Percentiles rank a stretch among this genome's conserved stretches.
These are phyloP conservation scores for Caerostris extrusa DNA, from an alignment of 1,140 invertebrate genomes.

Conservation along the genomic window DNA sequence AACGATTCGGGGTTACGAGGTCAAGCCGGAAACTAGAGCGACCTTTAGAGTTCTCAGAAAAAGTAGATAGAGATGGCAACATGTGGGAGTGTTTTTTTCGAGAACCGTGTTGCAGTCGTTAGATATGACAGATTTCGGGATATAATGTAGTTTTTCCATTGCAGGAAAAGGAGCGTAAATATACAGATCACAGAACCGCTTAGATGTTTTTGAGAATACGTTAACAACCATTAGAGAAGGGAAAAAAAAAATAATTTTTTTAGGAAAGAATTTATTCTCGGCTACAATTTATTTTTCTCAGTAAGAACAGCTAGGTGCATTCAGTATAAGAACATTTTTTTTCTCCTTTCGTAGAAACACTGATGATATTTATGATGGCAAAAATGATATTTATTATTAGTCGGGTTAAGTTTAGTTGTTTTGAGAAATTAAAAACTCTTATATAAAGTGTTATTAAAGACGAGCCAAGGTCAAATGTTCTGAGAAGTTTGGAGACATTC, in stretches of 20 bases:
- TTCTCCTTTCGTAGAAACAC: no score
- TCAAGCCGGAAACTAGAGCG: conserved; percentile 34
- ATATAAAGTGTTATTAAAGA: no score
- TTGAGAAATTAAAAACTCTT: no score
- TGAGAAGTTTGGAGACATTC: no score
- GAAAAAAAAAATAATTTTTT: neutral
- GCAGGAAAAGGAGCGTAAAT: conserved; percentile 23
- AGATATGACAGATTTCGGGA: conserved; percentile 35
- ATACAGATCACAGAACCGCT: neutral
- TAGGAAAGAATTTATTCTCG: neutral
- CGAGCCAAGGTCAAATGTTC: no score
- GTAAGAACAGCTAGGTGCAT: neutral
- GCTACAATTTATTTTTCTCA: neutral
- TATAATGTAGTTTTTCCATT: conserved; percentile 23
- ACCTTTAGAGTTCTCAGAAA: conserved; percentile 12
- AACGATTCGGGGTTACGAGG: conserved; percentile 13
- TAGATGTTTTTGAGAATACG: conserved; percentile 14
- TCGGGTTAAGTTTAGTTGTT: no score
- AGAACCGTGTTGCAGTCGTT: conserved; percentile 12
- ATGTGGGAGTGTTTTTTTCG: conserved; percentile 29
- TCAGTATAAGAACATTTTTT: no score
- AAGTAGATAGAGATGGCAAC: neutral
- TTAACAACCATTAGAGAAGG: neutral
- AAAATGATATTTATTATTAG: no score
- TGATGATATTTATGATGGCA: no score